Base-by-base conservation (phyloP, 2,113 vertebrate genomes). In the Perognathus longimembris region DNA sequence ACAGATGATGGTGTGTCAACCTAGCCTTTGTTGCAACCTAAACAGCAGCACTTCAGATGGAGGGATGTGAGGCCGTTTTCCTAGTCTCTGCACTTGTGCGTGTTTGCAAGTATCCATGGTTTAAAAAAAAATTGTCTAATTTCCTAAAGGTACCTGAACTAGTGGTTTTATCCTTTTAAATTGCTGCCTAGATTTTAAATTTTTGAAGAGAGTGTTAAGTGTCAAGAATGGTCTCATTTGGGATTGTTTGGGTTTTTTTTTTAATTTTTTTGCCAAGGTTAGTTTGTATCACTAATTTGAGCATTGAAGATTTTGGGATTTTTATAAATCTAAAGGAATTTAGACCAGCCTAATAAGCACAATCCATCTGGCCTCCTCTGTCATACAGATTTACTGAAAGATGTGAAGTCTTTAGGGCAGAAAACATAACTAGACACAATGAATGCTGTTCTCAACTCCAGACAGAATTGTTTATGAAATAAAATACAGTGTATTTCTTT, bases 181-280 rank as follows among this genome's bases (percentile, higher is more conserved):
- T 92, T 89, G 66, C 40, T 81, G 0, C 63, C 17, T 67, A 70
- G 20, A 66, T 64, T 84, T 54, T 75, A 88, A 75, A 30, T 86
- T 81, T 75, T 74, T 95, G 61, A 83, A 85, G 17, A 71, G 30
- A 30, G 3, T 86, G 32, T 89, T 26, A 77, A 42, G 57, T 83
- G 36, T 73, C 28, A n/a, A 54, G 50, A 54, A 54, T 54, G 11
- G 17, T 54, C 50, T 54, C 50, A 54, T 54, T 54, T 54, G 50
- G 45, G 11, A n/a, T n/a, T n/a, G n/a, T n/a, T n/a, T n/a, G n/a
- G n/a, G 50, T 54, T 54, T 54, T 54, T 54, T 54, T 54, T 54
- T 14, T 54, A n/a, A n/a, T 57, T 75, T 30, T 50, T 57, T 67
- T 73, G 42, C 3, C 34, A 38, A 28, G 40, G 34, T 77, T 40